Conservation (phyloP, 2,797 vertebrate species). For the Hylomyscus alleni region DNA sequence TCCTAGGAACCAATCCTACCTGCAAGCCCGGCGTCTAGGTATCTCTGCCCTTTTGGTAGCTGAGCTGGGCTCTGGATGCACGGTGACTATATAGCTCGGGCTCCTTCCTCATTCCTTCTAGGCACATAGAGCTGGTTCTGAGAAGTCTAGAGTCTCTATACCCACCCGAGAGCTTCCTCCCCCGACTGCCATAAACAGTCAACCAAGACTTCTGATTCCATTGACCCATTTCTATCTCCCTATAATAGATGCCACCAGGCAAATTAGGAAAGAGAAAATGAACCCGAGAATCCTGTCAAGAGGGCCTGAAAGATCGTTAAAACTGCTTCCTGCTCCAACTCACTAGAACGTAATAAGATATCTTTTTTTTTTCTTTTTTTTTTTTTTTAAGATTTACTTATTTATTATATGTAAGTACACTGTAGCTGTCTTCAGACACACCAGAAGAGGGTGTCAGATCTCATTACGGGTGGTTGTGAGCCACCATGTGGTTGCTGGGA, state of each 20-base stretch:
- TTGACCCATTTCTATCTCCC: neutral
- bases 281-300: slow-evolving; percentile 37
- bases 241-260: neutral
- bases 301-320: neutral
- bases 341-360: slow-evolving; percentile 37
- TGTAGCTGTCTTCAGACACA: too few relatives aligned
- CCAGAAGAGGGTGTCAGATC: too few relatives aligned
- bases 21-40: neutral
- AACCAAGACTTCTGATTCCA: neutral
- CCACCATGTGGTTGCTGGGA: too few relatives aligned
- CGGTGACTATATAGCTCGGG: accelerated
- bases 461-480: too few relatives aligned
- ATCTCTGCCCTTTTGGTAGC: neutral
- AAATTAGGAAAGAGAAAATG: slow-evolving; percentile 18
- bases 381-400: too few relatives aligned
- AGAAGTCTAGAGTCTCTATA: neutral
- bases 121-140: neutral
- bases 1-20: neutral
- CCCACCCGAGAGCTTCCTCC: neutral
- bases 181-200: neutral
- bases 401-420: too few relatives aligned
- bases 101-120: neutral
- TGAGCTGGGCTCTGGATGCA: neutral
- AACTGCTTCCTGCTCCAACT: neutral
- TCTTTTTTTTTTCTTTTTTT: too few relatives aligned